phyloP scores from a whole-genome alignment of 2,888 invertebrate species.

The Hoplodrina blanda region DNA sequence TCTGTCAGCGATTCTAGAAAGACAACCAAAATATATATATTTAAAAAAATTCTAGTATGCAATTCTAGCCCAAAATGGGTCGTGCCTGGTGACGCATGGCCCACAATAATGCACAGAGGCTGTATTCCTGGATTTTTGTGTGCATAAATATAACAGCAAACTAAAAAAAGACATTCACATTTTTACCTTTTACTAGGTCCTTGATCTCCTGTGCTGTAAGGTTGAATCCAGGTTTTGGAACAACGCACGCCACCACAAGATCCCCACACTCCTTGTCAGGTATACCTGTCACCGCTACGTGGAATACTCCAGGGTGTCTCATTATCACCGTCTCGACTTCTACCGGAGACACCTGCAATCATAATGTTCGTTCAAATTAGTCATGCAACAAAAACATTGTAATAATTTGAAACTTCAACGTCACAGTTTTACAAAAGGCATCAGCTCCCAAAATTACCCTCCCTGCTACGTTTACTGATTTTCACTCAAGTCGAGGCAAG shows the following conservation, averaged over 20 bases:
- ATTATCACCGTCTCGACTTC: slow-evolving; percentile 70
- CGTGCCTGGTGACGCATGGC: too few relatives aligned
- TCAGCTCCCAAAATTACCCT: too few relatives aligned
- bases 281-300: slow-evolving; percentile 74
- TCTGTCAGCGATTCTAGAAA: slow-evolving; percentile 59
- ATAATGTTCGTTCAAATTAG: neutral
- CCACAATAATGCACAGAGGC: too few relatives aligned
- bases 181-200: slow-evolving; percentile 74
- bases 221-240: slow-evolving; percentile 58
- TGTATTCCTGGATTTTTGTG: neutral
- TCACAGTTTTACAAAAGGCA: too few relatives aligned
- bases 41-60: too few relatives aligned
- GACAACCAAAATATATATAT: neutral
- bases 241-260: slow-evolving; percentile 74
- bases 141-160: too few relatives aligned
- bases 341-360: slow-evolving; percentile 66
- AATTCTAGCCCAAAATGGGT: too few relatives aligned
- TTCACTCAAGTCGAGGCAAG: too few relatives aligned
- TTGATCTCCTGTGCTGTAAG: slow-evolving; percentile 75
- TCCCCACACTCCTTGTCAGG: slow-evolving; percentile 73
- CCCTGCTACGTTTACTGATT: too few relatives aligned
- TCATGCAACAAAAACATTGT: neutral
- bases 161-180: too few relatives aligned
- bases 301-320: slow-evolving; percentile 73
- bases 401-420: too few relatives aligned